Percentiles rank a stretch among this genome's conserved stretches.
These are phyloP conservation scores for Brienomyrus brachyistius DNA, from an alignment of 2,113 vertebrate species.

Conservation along the genomic window DNA sequence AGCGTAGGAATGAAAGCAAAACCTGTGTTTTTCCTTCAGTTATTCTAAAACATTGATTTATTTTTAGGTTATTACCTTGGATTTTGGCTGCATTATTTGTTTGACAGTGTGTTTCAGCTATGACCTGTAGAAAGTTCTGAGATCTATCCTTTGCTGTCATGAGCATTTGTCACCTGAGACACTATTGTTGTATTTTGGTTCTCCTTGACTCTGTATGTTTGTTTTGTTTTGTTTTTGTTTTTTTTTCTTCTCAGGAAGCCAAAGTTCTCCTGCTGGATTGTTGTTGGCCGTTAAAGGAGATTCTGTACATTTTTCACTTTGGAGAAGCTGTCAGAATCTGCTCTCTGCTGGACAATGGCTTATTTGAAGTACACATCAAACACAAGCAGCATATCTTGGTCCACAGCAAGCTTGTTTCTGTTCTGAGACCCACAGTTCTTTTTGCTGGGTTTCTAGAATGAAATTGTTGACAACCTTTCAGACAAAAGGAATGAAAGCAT, in stretches of 20 bases:
- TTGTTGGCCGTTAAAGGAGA: neutral
- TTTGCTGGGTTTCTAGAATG: neutral
- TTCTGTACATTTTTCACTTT: neutral
- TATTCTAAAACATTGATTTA: neutral
- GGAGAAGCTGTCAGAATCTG: constrained; percentile 13
- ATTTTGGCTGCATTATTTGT: neutral
- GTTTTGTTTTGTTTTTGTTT: neutral
- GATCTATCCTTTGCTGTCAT: neutral
- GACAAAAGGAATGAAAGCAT: neutral
- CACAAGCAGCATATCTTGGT: neutral
- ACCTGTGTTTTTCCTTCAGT: neutral
- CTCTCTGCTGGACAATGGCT: neutral
- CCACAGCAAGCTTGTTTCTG: neutral
- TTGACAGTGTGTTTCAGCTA: neutral
- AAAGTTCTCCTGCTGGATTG: constrained; percentile 7
- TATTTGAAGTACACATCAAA: constrained; percentile 21
- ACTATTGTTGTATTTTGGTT: neutral
- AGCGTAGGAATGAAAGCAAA: neutral
- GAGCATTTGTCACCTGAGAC: neutral
- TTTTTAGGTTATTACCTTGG: neutral
- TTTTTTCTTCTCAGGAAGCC: neutral
- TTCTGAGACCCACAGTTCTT: neutral
- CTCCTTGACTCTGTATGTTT: neutral
- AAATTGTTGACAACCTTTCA: neutral
- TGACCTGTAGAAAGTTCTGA: neutral